Percentiles rank a stretch among this genome's conserved stretches.
Conservation (phyloP, 1,140 invertebrate genomes). For the Microvelia longipes region DNA sequence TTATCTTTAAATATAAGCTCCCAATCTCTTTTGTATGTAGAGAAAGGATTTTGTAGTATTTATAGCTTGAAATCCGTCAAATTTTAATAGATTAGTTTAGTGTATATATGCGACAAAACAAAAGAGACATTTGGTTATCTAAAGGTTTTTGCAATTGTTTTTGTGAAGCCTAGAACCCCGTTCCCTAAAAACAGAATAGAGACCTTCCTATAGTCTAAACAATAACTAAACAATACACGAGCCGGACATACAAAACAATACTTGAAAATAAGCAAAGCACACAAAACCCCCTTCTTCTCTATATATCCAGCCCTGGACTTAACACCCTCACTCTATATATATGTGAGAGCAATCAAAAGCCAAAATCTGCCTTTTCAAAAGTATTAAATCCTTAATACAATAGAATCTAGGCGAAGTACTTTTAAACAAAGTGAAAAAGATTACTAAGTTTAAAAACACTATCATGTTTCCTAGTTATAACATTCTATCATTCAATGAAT, state of each 20-base stretch:
- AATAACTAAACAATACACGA: background rate
- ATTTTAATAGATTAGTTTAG: background rate
- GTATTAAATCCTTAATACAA: background rate
- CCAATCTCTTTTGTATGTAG: too few relatives aligned
- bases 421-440: too few relatives aligned
- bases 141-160: background rate
- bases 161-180: background rate
- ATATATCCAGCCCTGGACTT: background rate
- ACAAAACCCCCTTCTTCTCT: background rate
- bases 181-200: background rate
- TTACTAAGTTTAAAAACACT: too few relatives aligned
- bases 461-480: too few relatives aligned
- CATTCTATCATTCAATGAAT: too few relatives aligned
- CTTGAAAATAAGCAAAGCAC: background rate
- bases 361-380: background rate
- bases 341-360: background rate
- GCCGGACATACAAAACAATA: background rate
- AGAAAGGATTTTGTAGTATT: too few relatives aligned
- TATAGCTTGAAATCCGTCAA: background rate
- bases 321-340: background rate
- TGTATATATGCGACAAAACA: background rate
- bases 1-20: too few relatives aligned
- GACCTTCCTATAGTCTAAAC: background rate
- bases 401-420: background rate
- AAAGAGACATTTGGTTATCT: background rate